Conservation (phyloP, 2,888 invertebrate species). For the Endotricha flammealis region DNA sequence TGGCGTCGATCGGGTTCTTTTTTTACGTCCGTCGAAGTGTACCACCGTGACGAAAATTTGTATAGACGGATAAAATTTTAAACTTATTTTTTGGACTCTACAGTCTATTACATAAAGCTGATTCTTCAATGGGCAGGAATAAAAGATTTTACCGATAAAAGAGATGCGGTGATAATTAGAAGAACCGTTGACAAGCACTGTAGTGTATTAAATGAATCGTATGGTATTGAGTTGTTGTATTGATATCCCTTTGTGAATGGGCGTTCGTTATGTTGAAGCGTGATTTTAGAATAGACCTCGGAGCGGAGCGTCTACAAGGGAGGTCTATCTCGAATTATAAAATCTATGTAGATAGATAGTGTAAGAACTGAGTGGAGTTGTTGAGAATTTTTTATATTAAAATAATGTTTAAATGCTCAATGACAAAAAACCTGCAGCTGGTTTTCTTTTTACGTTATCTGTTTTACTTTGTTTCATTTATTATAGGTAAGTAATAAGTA, state of each 20-base stretch:
- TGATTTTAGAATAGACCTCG: neutral
- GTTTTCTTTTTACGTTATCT: too few relatives aligned
- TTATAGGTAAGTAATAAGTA: too few relatives aligned
- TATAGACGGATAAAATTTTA: conserved; percentile 21
- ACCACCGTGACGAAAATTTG: conserved; percentile 60
- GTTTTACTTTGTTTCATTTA: too few relatives aligned
- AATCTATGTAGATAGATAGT: too few relatives aligned
- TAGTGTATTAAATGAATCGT: conserved; percentile 31
- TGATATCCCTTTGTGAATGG: conserved; percentile 14
- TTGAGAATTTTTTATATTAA: too few relatives aligned
- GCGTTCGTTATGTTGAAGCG: conserved; percentile 5
- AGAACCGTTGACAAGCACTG: conserved; percentile 40
- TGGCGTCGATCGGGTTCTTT: conserved; percentile 53
- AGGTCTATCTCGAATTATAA: conserved; percentile 8
- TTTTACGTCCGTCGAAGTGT: conserved; percentile 52
- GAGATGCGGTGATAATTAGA: conserved; percentile 45
- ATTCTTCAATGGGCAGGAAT: neutral
- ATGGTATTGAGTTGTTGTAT: conserved; percentile 22
- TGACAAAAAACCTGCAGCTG: too few relatives aligned
- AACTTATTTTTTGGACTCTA: neutral
- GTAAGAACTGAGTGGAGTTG: too few relatives aligned
- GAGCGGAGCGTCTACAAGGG: conserved; percentile 5
- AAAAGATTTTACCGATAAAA: conserved; percentile 19
- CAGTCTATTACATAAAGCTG: conserved; percentile 6
- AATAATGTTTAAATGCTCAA: too few relatives aligned